Conservation (phyloP, 2,113 vertebrate genomes). For the Hyperoodon ampullatus region DNA sequence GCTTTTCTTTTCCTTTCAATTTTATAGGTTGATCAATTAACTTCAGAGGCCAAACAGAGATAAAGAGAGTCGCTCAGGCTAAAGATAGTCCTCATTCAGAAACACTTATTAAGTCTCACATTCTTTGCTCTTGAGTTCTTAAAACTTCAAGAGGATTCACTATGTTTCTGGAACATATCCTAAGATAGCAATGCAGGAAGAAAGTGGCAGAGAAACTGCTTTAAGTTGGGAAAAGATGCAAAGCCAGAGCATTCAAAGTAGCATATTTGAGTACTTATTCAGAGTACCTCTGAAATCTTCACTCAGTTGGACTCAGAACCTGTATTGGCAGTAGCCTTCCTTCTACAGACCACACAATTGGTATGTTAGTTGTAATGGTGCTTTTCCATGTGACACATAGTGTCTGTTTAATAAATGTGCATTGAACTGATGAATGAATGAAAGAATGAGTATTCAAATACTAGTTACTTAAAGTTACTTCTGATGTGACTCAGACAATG, state of each 20-base stretch:
- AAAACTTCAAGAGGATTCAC: conserved; percentile 28
- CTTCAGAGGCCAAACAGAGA: conserved; percentile 47
- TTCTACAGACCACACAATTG: neutral
- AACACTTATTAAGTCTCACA: conserved; percentile 43
- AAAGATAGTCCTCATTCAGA: conserved; percentile 38
- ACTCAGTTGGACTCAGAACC: conserved; percentile 29
- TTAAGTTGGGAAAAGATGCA: conserved; percentile 36
- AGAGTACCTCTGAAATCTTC: neutral
- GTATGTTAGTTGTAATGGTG: neutral
- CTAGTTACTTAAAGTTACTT: neutral
- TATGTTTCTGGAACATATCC: conserved; percentile 32
- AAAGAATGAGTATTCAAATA: neutral
- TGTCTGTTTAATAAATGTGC: neutral
- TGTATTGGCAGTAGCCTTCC: neutral
- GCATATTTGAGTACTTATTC: conserved; percentile 16
- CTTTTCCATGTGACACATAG: neutral
- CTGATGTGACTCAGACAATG: neutral
- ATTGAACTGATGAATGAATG: neutral
- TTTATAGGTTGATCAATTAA: conserved; percentile 61
- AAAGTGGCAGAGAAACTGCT: neutral
- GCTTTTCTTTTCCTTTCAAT: conserved; percentile 57
- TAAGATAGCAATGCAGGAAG: neutral
- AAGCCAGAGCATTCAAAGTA: neutral
- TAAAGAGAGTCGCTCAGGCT: conserved; percentile 26
- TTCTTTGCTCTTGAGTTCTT: conserved; percentile 19